These are phyloP conservation scores for Cervus canadensis DNA, from an alignment of 2,113 vertebrate species.

Conservation along the genomic window DNA sequence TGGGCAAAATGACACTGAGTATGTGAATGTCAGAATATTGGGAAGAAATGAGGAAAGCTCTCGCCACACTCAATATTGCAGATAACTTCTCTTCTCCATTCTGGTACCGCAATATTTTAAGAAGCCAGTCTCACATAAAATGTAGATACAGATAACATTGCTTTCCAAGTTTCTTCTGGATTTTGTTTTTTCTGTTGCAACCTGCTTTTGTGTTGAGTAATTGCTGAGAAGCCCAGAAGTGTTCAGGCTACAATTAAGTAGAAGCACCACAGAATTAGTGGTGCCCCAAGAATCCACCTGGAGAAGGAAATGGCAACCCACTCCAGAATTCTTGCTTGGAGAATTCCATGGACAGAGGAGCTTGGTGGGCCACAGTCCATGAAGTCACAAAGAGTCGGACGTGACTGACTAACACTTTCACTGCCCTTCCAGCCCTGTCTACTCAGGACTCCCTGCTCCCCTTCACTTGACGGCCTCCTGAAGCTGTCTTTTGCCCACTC, in stretches of 20 bases:
- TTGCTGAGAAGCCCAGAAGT: not conserved
- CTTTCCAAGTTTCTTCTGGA: not conserved
- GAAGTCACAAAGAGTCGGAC: not conserved
- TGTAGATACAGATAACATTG: not conserved
- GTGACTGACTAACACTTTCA: not conserved
- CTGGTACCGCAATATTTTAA: not conserved
- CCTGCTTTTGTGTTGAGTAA: not conserved
- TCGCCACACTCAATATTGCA: not conserved
- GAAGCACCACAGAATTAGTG: not conserved
- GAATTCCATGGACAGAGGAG: not conserved
- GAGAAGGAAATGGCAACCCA: not conserved
- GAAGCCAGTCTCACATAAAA: not conserved
- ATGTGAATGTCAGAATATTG: not conserved
- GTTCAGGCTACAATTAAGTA: not conserved
- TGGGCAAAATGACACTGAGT: not conserved
- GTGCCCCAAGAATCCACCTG: not conserved
- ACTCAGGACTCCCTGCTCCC: not conserved
- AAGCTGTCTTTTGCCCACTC: not conserved
- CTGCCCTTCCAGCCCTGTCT: not conserved
- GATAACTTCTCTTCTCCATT: not conserved
- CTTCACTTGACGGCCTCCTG: not conserved
- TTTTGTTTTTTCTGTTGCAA: not conserved
- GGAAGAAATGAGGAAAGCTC: not conserved
- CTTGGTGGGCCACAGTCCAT: not conserved
- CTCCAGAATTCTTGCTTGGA: not conserved